Evolutionary conservation across 2,888 invertebrate species (phyloP).

Genomic region (Erynnis tages): DNA sequence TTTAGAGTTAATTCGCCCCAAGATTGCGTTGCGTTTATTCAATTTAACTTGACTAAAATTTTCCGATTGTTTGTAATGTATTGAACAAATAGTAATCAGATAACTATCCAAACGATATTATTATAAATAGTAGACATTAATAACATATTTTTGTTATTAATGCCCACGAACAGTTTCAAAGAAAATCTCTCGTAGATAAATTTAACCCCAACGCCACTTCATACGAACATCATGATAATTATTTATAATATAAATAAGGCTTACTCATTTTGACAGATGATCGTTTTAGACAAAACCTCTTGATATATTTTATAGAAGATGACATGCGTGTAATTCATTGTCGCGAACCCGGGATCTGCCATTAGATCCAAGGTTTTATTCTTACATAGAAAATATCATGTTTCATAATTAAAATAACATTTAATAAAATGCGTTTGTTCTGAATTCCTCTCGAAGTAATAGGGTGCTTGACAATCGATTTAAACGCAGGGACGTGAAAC

Average conservation of each 20-base stretch:
- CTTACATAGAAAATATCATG: not conserved
- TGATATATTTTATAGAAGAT: conserved; percentile 5
- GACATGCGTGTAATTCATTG: conserved; percentile 10
- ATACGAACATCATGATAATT: no score
- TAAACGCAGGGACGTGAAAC: no score
- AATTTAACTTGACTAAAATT: conserved; percentile 32
- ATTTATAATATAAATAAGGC: no score
- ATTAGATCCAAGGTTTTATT: not conserved
- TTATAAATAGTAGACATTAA: no score
- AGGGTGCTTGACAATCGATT: no score
- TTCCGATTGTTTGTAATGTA: conserved; percentile 18
- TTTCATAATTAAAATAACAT: not conserved
- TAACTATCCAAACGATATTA: no score
- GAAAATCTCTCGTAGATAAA: no score
- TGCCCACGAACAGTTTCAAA: no score
- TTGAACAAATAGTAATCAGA: not conserved
- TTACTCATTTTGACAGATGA: no score
- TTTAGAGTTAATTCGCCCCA: conserved; percentile 49
- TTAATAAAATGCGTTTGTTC: not conserved
- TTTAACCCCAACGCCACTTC: no score
- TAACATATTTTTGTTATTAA: no score
- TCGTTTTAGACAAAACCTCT: not conserved
- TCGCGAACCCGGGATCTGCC: not conserved
- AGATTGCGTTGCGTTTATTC: conserved; percentile 45
- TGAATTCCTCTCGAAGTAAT: no score